Base-by-base conservation (phyloP, 2,113 vertebrate genomes). In the Elaphurus davidianus region DNA sequence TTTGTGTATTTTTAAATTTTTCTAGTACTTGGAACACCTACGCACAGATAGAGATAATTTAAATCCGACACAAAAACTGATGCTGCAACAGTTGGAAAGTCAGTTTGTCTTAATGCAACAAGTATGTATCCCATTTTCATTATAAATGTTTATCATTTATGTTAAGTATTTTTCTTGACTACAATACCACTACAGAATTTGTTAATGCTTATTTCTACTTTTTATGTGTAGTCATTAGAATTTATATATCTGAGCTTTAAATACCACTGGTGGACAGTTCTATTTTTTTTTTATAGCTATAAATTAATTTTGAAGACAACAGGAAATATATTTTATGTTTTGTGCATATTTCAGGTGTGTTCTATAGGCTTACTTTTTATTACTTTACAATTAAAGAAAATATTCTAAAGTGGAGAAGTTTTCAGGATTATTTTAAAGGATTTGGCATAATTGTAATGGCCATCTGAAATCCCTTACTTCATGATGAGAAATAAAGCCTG, bases 1-100 rank as follows among this genome's bases (percentile, higher is more conserved):
- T 76, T 64, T 54, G 36, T 89, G 13, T 90, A 17, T 1, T 60
- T 52, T 90, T 83, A 62, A 6, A 5, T 94, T 57, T 81, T 98
- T 95, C 8, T 98, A 99, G 99, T 98, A 99, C 98, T 99, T 99
- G 99, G 99, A 99, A 98, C 99, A 99, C 98, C 98, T 99, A 97
- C 99, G 99, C 98, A 99, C 98, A 98, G 99, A 99, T 99, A 98
- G 99, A 98, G 99, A 99, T 97, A 99, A 99, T 98, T 99, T 99
- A 98, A 99, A 99, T 98, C 99, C 99, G 96, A 98, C 99, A 88
- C 99, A 99, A 98, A 99, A 99, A 98, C 99, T 99, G 98, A 99
- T 99, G 99, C 98, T 99, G 98, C 99, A 99, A 97, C 99, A 99
- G 98, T 99, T 99, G 99, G 99, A 99, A 99, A 99, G 98, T 98